Evolutionary conservation across 2,797 vertebrate species (phyloP).

Genomic region (Clarias platycephalus): DNA sequence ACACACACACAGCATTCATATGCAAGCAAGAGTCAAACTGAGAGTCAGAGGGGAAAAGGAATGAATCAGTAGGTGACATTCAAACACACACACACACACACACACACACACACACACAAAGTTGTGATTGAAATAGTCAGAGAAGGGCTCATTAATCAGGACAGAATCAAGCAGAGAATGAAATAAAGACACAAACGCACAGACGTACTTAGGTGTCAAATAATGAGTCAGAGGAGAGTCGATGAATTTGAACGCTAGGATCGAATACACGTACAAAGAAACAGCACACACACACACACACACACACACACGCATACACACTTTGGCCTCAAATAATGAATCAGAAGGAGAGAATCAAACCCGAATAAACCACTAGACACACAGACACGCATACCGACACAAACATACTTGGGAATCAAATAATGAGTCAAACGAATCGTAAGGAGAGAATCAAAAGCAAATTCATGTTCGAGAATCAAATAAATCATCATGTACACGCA

Average conservation of each 20-base stretch:
- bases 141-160: not conserved
- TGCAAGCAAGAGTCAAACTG: not conserved
- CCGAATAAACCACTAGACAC: not conserved
- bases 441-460: not conserved
- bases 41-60: not conserved
- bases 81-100: not conserved
- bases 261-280: not conserved
- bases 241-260: no score
- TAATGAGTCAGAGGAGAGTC: not conserved
- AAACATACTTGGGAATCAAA: not conserved
- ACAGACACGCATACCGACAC: not conserved
- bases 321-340: not conserved
- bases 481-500: slow-evolving; percentile 2
- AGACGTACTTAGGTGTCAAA: not conserved
- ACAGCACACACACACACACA: not conserved
- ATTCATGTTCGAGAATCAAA: not conserved
- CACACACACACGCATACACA: not conserved
- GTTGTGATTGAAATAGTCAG: not conserved
- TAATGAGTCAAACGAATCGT: not conserved
- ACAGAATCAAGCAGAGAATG: not conserved
- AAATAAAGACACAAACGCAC: not conserved
- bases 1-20: slow-evolving; percentile 15
- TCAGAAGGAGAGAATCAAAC: not conserved
- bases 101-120: not conserved
- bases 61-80: slow-evolving; percentile 2